Evolutionary conservation across 2,888 invertebrate species (phyloP).

Genomic region (Belgica antarctica): DNA sequence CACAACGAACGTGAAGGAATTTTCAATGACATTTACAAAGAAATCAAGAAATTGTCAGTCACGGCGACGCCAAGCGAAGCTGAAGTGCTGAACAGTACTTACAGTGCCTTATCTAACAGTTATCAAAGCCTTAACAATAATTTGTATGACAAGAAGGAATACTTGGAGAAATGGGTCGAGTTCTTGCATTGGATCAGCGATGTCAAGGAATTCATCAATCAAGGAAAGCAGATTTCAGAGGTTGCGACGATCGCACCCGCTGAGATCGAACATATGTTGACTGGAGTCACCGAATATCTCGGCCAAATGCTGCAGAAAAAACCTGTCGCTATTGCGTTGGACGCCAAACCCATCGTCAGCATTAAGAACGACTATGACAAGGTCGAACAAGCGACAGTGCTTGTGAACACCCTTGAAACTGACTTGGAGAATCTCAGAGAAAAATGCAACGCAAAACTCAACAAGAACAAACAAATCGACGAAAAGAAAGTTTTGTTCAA

Average conservation of each 20-base stretch:
- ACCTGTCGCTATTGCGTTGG: constrained; percentile 65
- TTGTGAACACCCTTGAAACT: constrained; percentile 71
- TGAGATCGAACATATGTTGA: constrained; percentile 63
- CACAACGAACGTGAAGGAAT: constrained; percentile 78
- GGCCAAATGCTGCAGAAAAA: constrained; percentile 70
- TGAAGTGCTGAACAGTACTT: constrained; percentile 69
- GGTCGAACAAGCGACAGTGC: constrained; percentile 68
- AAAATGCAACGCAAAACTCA: constrained; percentile 50
- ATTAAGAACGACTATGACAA: constrained; percentile 70
- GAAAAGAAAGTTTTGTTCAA: constrained; percentile 69
- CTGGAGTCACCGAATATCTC: constrained; percentile 22
- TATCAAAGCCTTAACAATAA: constrained; percentile 75
- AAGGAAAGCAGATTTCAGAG: constrained; percentile 76
- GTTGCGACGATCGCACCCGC: constrained; percentile 69
- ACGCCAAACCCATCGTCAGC: constrained; percentile 66
- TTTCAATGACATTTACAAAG: constrained; percentile 75
- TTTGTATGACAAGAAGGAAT: constrained; percentile 69
- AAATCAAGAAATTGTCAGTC: constrained; percentile 74
- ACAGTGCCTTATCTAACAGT: constrained; percentile 70
- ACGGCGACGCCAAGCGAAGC: constrained; percentile 73
- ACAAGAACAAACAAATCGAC: constrained; percentile 56
- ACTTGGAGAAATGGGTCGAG: constrained; percentile 79
- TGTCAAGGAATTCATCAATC: constrained; percentile 54
- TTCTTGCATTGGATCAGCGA: constrained; percentile 79
- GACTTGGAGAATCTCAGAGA: constrained; percentile 66